Percentiles rank a stretch among this genome's conserved stretches.
Evolutionary conservation across 2,113 vertebrate species (phyloP).

Genomic region (Paradoxurus hermaphroditus): DNA sequence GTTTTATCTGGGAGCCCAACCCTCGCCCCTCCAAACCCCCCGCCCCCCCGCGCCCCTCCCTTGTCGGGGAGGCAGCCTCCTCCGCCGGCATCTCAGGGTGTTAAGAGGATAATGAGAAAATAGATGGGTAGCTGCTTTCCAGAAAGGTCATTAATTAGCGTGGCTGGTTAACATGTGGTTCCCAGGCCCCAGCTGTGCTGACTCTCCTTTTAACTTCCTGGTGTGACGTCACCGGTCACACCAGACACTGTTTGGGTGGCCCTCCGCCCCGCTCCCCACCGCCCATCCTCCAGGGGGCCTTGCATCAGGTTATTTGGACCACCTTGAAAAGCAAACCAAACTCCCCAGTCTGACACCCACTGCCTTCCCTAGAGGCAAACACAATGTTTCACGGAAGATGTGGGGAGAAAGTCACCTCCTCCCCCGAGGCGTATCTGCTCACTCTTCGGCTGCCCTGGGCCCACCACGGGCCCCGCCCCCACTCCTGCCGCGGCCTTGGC

Average conservation of each 20-base stretch:
- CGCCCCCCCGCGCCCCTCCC: fast-evolving
- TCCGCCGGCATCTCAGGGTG: not conserved
- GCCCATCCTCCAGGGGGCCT: not conserved
- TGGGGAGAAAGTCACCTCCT: too few species aligned
- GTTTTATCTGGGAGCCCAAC: not conserved
- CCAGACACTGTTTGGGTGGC: too few species aligned
- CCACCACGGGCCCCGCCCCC: fast-evolving
- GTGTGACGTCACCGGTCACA: not conserved
- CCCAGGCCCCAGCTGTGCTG: not conserved
- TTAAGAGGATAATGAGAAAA: not conserved
- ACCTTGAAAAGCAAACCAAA: not conserved
- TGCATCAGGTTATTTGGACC: not conserved
- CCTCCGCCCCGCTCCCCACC: fast-evolving
- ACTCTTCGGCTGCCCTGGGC: fast-evolving
- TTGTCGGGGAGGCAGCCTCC: not conserved
- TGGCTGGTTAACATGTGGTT: not conserved
- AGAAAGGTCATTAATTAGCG: not conserved
- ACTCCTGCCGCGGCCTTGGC: not conserved
- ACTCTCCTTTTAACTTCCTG: not conserved
- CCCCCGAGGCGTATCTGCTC: fast-evolving
- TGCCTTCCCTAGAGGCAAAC: not conserved
- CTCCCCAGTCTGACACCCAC: not conserved
- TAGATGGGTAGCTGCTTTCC: not conserved
- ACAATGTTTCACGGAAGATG: not conserved
- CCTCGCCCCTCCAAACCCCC: fast-evolving